phyloP scores from a whole-genome alignment of 2,797 vertebrate genomes.

The Rhinoraja longicauda region DNA sequence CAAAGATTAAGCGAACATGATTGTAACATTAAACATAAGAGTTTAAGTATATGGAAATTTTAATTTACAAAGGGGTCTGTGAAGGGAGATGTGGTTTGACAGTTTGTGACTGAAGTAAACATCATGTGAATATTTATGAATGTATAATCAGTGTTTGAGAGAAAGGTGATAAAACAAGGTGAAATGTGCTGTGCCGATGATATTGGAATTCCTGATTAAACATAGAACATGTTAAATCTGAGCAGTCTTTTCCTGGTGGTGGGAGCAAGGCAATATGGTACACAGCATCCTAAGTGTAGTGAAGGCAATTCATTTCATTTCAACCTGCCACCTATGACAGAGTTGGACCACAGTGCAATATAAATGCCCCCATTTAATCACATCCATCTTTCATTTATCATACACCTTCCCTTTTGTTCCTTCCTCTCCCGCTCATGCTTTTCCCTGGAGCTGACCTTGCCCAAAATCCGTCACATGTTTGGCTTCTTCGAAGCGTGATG shows the following conservation, averaged over 20 bases:
- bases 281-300: background rate
- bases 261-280: background rate
- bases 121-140: too few species aligned
- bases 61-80: background rate
- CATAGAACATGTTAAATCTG: background rate
- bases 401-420: background rate
- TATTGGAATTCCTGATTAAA: background rate
- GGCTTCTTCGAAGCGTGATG: background rate
- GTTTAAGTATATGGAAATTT: background rate
- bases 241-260: background rate
- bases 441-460: background rate
- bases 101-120: too few species aligned
- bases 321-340: background rate
- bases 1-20: background rate
- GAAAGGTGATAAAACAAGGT: background rate
- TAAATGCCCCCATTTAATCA: background rate
- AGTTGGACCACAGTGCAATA: background rate
- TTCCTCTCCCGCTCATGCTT: background rate
- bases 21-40: background rate
- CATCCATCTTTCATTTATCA: background rate
- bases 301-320: background rate
- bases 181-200: background rate
- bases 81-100: background rate
- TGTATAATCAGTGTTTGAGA: background rate
- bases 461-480: background rate